These are phyloP conservation scores for Chelonia mydas DNA, from an alignment of 2,797 vertebrate species.

Conservation along the genomic window DNA sequence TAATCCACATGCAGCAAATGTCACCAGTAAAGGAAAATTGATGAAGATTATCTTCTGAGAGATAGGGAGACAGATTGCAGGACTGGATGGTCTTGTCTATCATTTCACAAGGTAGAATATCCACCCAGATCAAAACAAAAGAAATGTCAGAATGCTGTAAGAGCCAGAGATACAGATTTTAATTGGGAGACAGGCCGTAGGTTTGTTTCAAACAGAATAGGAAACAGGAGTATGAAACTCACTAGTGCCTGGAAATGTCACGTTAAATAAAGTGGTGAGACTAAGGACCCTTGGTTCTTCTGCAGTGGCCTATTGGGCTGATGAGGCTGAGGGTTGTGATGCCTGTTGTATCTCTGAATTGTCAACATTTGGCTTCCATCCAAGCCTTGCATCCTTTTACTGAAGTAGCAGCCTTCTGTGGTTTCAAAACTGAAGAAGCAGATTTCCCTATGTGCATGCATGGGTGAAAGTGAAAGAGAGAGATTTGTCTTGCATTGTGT, in stretches of 20 bases:
- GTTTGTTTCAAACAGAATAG: background rate
- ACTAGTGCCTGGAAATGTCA: background rate
- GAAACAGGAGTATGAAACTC: background rate
- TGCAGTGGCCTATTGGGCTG: background rate
- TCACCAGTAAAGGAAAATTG: conserved; percentile 12
- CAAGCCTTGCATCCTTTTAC: background rate
- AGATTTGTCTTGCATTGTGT: background rate
- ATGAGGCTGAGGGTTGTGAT: background rate
- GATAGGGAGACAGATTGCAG: background rate
- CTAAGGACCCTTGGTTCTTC: background rate
- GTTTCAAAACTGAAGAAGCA: background rate
- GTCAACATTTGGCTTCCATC: background rate
- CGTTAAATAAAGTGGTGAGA: background rate
- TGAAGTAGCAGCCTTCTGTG: background rate
- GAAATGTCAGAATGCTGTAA: background rate
- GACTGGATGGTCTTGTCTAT: background rate
- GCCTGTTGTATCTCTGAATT: background rate
- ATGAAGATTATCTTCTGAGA: conserved; percentile 23
- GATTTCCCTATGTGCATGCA: background rate
- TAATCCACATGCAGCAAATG: background rate
- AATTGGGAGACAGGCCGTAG: background rate
- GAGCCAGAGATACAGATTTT: background rate
- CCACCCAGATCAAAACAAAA: background rate
- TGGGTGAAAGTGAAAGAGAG: background rate
- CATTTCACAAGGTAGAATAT: background rate